Base-by-base conservation (phyloP, 2,888 invertebrate genomes). In the Epirrhoe tristata region DNA sequence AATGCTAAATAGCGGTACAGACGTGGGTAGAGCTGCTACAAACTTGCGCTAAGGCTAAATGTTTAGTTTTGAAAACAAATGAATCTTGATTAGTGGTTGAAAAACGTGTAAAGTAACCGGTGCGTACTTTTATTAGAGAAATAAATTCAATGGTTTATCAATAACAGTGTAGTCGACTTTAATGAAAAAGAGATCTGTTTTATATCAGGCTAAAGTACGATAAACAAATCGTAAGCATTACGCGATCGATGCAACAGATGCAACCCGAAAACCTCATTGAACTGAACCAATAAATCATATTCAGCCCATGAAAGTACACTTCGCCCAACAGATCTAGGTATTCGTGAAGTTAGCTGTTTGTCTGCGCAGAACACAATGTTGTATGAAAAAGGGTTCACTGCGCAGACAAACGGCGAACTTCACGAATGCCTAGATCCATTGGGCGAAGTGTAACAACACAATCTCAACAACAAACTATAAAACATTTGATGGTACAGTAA, bases 401-500 rank as follows among this genome's bases (percentile, higher is more conserved):
- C n/a, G n/a, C n/a, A n/a, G n/a, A n/a, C n/a, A n/a, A n/a, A n/a
- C n/a, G n/a, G n/a, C n/a, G n/a, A n/a, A n/a, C n/a, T n/a, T n/a
- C n/a, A n/a, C n/a, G n/a, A n/a, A n/a, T n/a, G n/a, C n/a, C n/a
- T n/a, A n/a, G n/a, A n/a, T n/a, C n/a, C n/a, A n/a, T n/a, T n/a
- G n/a, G n/a, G n/a, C n/a, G n/a, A n/a, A n/a, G n/a, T n/a, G n/a
- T 78, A 78, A 81, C 73, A 73, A 67, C 66, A 69, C 77, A 75
- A 69, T 77, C 58, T 70, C 70, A 67, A 76, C 77, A 83, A 82
- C 74, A 77, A 73, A 76, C 80, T 77, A 84, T 86, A 83, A 84
- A 85, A 60, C 74, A 80, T 81, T 85, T 85, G 82, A 85, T 83
- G 80, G 79, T 82, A 83, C 74, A 77, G 83, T 85, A 82, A 86